Base-by-base conservation (phyloP, 1,140 invertebrate genomes). In the Heliconius himera region DNA sequence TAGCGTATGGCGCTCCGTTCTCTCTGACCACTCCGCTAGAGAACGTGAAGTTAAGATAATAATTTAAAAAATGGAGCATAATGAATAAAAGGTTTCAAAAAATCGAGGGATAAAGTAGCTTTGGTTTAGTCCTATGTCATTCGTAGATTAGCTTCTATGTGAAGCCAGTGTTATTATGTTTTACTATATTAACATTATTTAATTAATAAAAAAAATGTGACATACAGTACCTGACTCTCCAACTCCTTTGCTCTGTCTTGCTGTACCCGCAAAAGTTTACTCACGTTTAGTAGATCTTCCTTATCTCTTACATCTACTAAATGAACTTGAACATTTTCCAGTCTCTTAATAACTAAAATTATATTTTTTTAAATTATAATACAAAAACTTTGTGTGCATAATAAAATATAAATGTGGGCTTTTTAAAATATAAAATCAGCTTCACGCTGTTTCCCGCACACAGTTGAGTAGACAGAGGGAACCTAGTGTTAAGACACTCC, bases 211-310 rank as follows among this genome's bases (percentile, higher is more conserved):
- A 66, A 3, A 66, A 16, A 22, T 46, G 9, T 60, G n/a, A 9
- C 26, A 16, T 16, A 26, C 26, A 8, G 1, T 93, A 95, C 96
- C 95, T 95, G 97, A 95, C 82, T 95, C 91, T 84, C 94, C 82
- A 98, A 89, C 86, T 97, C 97, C 77, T 96, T 96, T 81, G 97
- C 96, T 78, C 96, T 95, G 86, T 98, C 97, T 88, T 96, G 95
- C 93, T 98, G 97, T 54, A 96, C 82, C 78, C 97, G 95, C 36
- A 98, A 93, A 81, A 95, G 95, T 85, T 96, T 93, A 74, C 93
- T 92, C 6, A 91, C 82, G 54, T 83, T 90, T 70, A 95, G 85
- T 56, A 95, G 77, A 54, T 94, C 90, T 38, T 95, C 94, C 84
- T 95, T 95, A 82, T 95, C 91, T 76, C 83, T 86, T 33, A 94